Evolutionary conservation across 2,113 vertebrate genomes (phyloP).

Genomic region (Pedetes capensis): DNA sequence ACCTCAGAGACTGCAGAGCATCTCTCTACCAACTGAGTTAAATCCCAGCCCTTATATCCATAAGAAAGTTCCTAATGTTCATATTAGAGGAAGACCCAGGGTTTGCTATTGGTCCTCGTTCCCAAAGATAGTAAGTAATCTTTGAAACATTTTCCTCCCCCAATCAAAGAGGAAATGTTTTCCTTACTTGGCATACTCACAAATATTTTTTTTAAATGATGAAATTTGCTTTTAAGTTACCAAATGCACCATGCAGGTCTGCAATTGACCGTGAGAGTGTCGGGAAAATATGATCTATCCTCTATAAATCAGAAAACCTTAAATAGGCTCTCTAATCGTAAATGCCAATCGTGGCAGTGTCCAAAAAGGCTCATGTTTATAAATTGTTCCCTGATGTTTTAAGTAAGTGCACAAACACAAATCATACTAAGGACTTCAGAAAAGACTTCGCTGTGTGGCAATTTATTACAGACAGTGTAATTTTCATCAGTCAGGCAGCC

Average conservation of each 20-base stretch:
- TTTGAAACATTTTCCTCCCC: slow-evolving; percentile 55
- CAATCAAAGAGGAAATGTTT: slow-evolving; percentile 67
- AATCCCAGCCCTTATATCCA: too few species aligned
- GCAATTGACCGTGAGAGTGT: slow-evolving; percentile 77
- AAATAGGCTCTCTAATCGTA: slow-evolving; percentile 79
- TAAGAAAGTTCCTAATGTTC: not conserved
- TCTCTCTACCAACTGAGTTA: too few species aligned
- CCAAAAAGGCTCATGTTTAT: slow-evolving; percentile 73
- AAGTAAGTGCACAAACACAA: slow-evolving; percentile 80
- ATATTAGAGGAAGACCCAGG: not conserved
- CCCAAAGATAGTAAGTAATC: slow-evolving; percentile 27
- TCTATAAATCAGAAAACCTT: slow-evolving; percentile 76
- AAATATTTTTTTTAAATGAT: slow-evolving; percentile 70
- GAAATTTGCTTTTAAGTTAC: slow-evolving; percentile 81
- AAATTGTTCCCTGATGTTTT: slow-evolving; percentile 82
- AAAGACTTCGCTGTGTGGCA: slow-evolving; percentile 71
- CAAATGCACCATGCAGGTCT: slow-evolving; percentile 80
- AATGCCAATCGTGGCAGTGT: slow-evolving; percentile 77
- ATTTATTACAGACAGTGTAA: slow-evolving; percentile 75
- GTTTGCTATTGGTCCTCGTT: not conserved
- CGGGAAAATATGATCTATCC: slow-evolving; percentile 82
- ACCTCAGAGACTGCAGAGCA: too few species aligned
- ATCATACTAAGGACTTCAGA: slow-evolving; percentile 72
- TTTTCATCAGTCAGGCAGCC: slow-evolving; percentile 75
- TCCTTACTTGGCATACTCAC: slow-evolving; percentile 72